Base-by-base conservation (phyloP, 2,888 invertebrate genomes). In the Dermolepida albohirtum region DNA sequence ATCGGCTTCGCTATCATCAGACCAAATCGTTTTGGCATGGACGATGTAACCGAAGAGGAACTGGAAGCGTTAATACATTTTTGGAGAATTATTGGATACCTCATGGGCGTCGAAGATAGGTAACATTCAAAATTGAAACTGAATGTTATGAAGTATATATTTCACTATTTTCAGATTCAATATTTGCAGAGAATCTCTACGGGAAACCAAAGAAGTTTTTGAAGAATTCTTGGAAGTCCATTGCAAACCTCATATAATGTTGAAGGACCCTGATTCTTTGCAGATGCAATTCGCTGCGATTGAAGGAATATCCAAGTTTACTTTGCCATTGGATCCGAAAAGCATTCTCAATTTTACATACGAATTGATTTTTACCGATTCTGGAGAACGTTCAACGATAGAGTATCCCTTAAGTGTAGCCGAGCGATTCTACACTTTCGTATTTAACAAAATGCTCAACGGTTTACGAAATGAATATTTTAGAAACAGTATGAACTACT, bases 51-150 rank as follows among this genome's bases (percentile, higher is more conserved):
- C 8, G 81, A 85, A 0, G 89, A 87, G 50, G 92, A 94, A 70
- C 85, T 92, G 76, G 91, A 92, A 59, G 91, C 89, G 0, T 91
- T 93, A 69, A 84, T 92, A 5, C 94, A 96, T 80, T 88, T 94
- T 78, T 96, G 96, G 96, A 88, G 90, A 70, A 91, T 92, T 0
- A 85, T 96, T 49, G 95, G 95, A 0, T 87, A 90, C 78, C 84
- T 94, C 79, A 85, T 96, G 71, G 97, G 96, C 2, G 89, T 96
- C 68, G 89, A 93, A 73, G 94, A 96, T 75, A 89, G 87, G 90
- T 92, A 22, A 4, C 22, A 22, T 2, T n/a, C n/a, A n/a, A n/a
- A n/a, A n/a, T n/a, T n/a, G n/a, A n/a, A n/a, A n/a, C n/a, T n/a
- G n/a, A n/a, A n/a, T n/a, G 1, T 6, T 34, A 34, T 5, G 34